These are phyloP conservation scores for Apantesis nais DNA, from an alignment of 2,888 invertebrate species.

Conservation along the genomic window DNA sequence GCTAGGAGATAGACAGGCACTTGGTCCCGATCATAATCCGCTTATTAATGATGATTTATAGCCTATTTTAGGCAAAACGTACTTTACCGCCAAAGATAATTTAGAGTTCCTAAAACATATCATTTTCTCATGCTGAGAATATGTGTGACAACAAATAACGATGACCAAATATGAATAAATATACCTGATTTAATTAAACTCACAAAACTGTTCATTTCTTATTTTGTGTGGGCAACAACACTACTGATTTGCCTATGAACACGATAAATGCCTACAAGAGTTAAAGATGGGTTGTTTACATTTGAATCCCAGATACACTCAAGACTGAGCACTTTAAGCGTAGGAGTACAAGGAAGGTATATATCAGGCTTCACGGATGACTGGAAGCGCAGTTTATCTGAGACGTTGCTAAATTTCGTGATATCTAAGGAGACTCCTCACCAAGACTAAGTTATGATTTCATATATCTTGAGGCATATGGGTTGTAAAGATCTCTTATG, in stretches of 20 bases:
- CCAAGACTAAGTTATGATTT: conserved; percentile 50
- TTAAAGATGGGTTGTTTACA: neutral
- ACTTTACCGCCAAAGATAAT: no score
- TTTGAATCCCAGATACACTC: conserved; percentile 1
- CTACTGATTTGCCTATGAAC: neutral
- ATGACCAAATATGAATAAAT: neutral
- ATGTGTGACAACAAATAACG: neutral
- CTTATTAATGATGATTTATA: no score
- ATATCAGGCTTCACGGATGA: conserved; percentile 58
- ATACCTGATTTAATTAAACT: neutral
- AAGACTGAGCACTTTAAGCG: neutral
- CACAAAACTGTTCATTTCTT: neutral
- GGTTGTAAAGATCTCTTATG: conserved; percentile 3
- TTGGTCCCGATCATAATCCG: no score
- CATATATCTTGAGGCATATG: conserved; percentile 37
- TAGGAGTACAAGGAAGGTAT: conserved; percentile 20
- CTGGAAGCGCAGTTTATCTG: conserved; percentile 57
- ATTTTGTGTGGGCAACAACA: neutral
- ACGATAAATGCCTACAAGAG: neutral
- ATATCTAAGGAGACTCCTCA: conserved; percentile 47
- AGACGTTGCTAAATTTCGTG: conserved; percentile 45
- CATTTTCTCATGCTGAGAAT: no score
- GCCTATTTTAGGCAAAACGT: no score
- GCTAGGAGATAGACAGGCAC: no score
- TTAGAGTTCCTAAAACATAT: no score